Evolutionary conservation across 2,113 vertebrate genomes (phyloP), one percentile per base, ranked within the genome.

Genomic region (Rhadina sibilatrix): DNA sequence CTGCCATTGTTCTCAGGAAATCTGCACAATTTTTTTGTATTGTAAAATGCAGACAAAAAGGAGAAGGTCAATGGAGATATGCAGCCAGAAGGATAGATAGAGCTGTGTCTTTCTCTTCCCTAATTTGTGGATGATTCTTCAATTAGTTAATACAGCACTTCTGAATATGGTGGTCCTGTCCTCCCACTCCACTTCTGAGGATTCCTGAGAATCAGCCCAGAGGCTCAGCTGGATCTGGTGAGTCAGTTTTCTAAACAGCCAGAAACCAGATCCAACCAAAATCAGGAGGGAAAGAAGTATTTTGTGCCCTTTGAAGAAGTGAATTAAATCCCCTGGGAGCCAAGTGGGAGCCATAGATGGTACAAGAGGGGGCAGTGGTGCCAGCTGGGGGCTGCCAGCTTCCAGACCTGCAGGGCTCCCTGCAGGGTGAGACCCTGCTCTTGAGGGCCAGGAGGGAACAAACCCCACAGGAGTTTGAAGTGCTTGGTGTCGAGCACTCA

Each of bases 251-350:
- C 46, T 87, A 61, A 81, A 77, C 6, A 65, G 31, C 20, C 35
- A 78, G 83, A 54, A 87, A 76, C 5, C 4, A 79, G 44, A 65
- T 46, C 50, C 10, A 72, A 15, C 10, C 6, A 42, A 66, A 77
- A 59, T 23, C 11, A 1, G n/a, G 10, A 10, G 2, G 5, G 0
- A 6, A 35, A 19, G 0, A 49, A 17, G 3, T 27, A 33, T 27
- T 63, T 65, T 87, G 15, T 57, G 12, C 56, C 28, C 69, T 76
- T 61, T 87, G 47, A 74, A 31, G 6, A 61, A 59, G 3, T 30
- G 38, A 60, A 56, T 68, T 54, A 53, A 63, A 60, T 53, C 22
- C 12, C 2, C 13, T 40, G 28, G 6, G 13, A 35, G 9, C 25
- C 9, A 37, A 60, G 19, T 28, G n/a, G 56, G 35, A 65, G 37